Conservation (phyloP, 2,797 vertebrate species). For the Mormyrus hasselquistii region DNA sequence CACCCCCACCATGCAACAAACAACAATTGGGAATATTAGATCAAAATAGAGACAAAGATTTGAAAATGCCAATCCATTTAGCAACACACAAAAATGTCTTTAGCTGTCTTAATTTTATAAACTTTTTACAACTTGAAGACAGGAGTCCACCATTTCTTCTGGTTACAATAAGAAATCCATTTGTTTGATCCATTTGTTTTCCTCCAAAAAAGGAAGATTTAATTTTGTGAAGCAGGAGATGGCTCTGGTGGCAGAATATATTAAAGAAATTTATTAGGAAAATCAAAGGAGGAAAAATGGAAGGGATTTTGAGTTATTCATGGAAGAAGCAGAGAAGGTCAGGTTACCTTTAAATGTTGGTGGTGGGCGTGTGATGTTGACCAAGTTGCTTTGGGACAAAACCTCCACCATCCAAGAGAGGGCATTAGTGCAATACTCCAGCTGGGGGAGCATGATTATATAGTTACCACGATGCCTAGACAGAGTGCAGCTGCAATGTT, state of each 20-base stretch:
- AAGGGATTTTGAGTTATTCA: neutral
- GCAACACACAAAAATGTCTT: neutral
- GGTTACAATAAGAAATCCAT: neutral
- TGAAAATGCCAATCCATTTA: neutral
- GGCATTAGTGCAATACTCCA: slow-evolving; percentile 71
- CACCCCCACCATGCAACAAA: neutral
- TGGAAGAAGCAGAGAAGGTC: neutral
- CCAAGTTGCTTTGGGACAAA: slow-evolving; percentile 60
- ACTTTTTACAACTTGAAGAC: neutral
- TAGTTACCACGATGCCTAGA: neutral
- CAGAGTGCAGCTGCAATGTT: neutral
- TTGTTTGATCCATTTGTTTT: neutral
- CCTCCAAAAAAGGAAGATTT: neutral
- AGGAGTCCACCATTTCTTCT: neutral
- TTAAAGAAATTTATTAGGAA: neutral
- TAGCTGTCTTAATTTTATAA: neutral
- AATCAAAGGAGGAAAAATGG: neutral
- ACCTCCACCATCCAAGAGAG: slow-evolving; percentile 75
- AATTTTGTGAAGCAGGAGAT: slow-evolving; percentile 22
- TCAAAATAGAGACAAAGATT: neutral
- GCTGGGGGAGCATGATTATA: slow-evolving; percentile 46
- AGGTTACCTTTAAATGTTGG: slow-evolving; percentile 27
- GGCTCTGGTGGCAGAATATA: slow-evolving; percentile 18
- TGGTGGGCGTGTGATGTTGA: slow-evolving; percentile 49
- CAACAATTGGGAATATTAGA: neutral